Percentiles rank a stretch among this genome's conserved stretches.
Evolutionary conservation across 1,140 invertebrate genomes (phyloP).

Genomic region (Musca domestica): DNA sequence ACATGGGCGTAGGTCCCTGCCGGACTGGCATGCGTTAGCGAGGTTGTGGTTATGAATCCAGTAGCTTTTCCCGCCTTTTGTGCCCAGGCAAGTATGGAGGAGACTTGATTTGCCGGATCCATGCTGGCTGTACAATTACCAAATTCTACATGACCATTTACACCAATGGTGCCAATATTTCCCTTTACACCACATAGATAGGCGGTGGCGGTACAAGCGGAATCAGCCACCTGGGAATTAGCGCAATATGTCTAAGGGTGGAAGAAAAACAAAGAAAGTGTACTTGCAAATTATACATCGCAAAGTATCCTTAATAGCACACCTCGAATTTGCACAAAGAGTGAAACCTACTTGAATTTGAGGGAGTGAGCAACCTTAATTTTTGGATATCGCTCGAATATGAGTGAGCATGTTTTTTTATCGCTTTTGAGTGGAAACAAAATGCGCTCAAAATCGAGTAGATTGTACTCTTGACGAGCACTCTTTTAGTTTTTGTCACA

Average conservation of each 20-base stretch:
- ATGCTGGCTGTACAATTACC: constrained; percentile 68
- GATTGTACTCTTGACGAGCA: too few relatives aligned
- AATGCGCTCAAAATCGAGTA: too few relatives aligned
- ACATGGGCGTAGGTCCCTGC: constrained; percentile 56
- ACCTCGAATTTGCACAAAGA: too few relatives aligned
- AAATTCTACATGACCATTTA: constrained; percentile 62
- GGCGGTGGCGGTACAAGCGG: constrained; percentile 70
- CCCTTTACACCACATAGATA: constrained; percentile 73
- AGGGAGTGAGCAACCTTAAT: background rate
- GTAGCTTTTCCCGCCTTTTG: constrained; percentile 67
- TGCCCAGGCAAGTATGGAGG: constrained; percentile 80
- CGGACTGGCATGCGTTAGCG: constrained; percentile 51
- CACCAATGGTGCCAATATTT: constrained; percentile 65
- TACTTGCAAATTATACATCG: background rate
- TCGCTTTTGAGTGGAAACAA: too few relatives aligned
- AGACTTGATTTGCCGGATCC: constrained; percentile 56
- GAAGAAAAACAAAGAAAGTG: background rate
- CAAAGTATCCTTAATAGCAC: background rate
- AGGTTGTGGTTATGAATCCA: constrained; percentile 51
- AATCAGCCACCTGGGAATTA: constrained; percentile 78
- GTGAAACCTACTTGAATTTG: too few relatives aligned
- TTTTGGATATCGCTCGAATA: too few relatives aligned
- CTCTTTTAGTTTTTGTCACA: too few relatives aligned
- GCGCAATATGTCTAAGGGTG: constrained; percentile 62
- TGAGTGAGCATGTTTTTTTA: too few relatives aligned